These are phyloP conservation scores for Brachionus calyciflorus DNA, from an alignment of 1,140 invertebrate species.

Conservation along the genomic window DNA sequence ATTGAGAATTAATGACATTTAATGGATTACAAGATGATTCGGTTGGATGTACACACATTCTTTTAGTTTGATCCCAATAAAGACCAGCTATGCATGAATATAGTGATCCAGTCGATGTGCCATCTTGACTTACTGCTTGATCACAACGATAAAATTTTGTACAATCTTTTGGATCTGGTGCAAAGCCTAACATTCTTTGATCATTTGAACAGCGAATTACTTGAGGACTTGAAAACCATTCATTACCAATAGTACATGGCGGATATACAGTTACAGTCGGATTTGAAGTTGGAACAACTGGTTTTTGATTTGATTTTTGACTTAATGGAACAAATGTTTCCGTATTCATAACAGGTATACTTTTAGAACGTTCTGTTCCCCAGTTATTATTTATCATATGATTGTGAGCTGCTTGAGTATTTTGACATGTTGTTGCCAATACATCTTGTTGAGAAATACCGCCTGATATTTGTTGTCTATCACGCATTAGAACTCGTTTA, in stretches of 20 bases:
- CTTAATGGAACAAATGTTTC: conserved; percentile 9
- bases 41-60: conserved; percentile 37
- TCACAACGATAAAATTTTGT: conserved; percentile 37
- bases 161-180: conserved; percentile 46
- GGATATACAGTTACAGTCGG: conserved; percentile 14
- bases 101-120: conserved; percentile 1
- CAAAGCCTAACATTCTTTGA: conserved; percentile 22
- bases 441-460: conserved; percentile 43
- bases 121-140: not conserved
- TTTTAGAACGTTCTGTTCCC: not conserved
- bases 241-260: conserved; percentile 8
- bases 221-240: conserved; percentile 35
- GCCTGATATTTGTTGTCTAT: conserved; percentile 39
- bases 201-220: conserved; percentile 11
- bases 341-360: not conserved
- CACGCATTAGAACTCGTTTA: conserved; percentile 36
- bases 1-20: conserved; percentile 19
- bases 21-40: conserved; percentile 39
- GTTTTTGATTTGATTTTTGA: not conserved
- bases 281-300: not conserved
- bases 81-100: conserved; percentile 36
- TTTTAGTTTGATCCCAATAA: conserved; percentile 44
- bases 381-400: not conserved
- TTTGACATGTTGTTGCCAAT: conserved; percentile 15
- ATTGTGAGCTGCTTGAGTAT: not conserved